Conservation (phyloP, 2,113 vertebrate species). For the Murina feae region DNA sequence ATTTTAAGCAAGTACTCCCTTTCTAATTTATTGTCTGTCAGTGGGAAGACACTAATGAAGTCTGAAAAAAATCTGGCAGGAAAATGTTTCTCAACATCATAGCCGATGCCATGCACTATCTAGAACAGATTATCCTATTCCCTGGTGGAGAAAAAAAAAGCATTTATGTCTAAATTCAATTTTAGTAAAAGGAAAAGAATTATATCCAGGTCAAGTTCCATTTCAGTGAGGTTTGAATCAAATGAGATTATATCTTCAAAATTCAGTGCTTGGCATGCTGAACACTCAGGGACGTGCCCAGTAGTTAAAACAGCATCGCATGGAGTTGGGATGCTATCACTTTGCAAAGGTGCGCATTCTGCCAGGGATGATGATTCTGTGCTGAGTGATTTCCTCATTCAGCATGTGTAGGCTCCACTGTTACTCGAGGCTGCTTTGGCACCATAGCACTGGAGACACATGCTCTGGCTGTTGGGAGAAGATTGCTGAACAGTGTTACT, state of each 20-base stretch:
- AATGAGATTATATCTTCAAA: neutral
- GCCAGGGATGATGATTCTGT: neutral
- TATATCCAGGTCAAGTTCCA: neutral
- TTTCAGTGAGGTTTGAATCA: neutral
- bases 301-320: neutral
- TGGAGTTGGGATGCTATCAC: neutral
- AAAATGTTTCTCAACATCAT: conserved; percentile 11
- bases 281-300: neutral
- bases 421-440: neutral
- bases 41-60: neutral
- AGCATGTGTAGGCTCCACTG: neutral
- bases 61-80: neutral
- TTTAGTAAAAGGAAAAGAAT: neutral
- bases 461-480: neutral
- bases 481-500: neutral
- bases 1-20: neutral
- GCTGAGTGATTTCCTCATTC: neutral
- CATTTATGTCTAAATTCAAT: conserved; percentile 18
- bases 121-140: neutral
- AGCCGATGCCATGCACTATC: neutral
- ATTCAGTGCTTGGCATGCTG: neutral
- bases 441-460: neutral
- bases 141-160: neutral
- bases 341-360: neutral
- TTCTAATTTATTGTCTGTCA: neutral